Evolutionary conservation across 2,797 vertebrate genomes (phyloP), one percentile per base, ranked within the genome.

Genomic region (Rhincodon typus): DNA sequence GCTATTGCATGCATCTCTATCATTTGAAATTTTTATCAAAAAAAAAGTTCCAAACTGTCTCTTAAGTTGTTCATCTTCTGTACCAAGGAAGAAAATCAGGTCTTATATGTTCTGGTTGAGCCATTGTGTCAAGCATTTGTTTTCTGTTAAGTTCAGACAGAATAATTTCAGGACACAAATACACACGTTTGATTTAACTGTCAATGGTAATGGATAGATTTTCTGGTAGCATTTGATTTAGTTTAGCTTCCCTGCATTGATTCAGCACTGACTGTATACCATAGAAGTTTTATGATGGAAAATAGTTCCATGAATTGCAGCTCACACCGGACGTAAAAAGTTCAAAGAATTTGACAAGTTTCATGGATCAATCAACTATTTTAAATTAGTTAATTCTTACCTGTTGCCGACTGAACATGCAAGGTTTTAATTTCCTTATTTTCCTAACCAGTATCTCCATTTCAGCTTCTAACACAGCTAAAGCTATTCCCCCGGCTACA

Each of bases 371-470:
- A 25, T 67, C 19, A 93, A 1, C 21, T 69, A 93, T 67, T 93
- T 67, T 93, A 67, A 69, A 93, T n/a, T 91, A 42, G 25, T 67
- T 25, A 38, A 93, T 42, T 93, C 90, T 93, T 93, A 42, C 38
- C n/a, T 69, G 62, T 93, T 93, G 25, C 62, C 25, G 62, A 69
- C n/a, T 69, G 90, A 67, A 19, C n/a, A 7, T 38, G 57, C 34
- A 34, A 93, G n/a, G 38, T 67, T 93, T 67, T 93, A 6, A 93
- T 66, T 93, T 93, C 62, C 62, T 93, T 93, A 69, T 93, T 69
- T 69, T 69, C 62, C 67, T 93, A 93, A 67, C 62, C 90, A 67
- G 67, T 93, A 93, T n/a, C 17, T 69, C 21, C 8, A 17, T 21
- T 69, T 69, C n/a, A 69, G n/a, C 10, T 38, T 93, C 62, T 42